phyloP scores from a whole-genome alignment of 2,888 invertebrate genomes.

The Lasius fuliginosus region DNA sequence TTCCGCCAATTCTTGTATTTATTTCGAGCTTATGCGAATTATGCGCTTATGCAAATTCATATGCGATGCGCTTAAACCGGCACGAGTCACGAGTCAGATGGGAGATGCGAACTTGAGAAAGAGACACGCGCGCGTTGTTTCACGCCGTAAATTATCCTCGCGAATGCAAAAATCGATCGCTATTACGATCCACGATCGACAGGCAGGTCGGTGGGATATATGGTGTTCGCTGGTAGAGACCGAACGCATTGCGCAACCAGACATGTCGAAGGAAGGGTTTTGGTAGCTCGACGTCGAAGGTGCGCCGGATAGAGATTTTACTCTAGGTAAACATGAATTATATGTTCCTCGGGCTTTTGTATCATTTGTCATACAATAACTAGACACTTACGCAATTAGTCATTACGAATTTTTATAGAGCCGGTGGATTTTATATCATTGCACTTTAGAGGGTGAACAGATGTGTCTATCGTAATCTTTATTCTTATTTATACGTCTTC shows the following conservation, averaged over 20 bases:
- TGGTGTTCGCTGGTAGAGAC: slow-evolving; percentile 54
- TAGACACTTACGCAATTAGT: not conserved
- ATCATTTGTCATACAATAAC: not conserved
- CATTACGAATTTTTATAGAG: not conserved
- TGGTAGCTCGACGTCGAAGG: slow-evolving; percentile 46
- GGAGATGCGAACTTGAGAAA: slow-evolving; percentile 8
- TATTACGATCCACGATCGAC: slow-evolving; percentile 36
- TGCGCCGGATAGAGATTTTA: slow-evolving; percentile 19
- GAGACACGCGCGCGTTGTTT: slow-evolving; percentile 30
- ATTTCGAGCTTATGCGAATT: slow-evolving; percentile 1
- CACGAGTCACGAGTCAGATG: slow-evolving; percentile 7
- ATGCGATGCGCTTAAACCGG: slow-evolving; percentile 2
- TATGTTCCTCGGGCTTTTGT: not conserved
- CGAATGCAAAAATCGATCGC: slow-evolving; percentile 63
- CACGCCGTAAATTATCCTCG: slow-evolving; percentile 67
- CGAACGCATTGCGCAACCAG: slow-evolving; percentile 64
- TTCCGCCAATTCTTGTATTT: slow-evolving; percentile 28
- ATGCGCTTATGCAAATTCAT: slow-evolving; percentile 47
- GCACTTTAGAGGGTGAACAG: not conserved
- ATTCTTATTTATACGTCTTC: not conserved
- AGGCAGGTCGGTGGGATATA: slow-evolving; percentile 60
- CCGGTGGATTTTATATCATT: not conserved
- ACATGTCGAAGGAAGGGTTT: slow-evolving; percentile 64
- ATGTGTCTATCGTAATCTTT: not conserved
- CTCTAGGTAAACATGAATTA: not conserved